These are phyloP conservation scores for Nephrotoma guestfalica DNA, from an alignment of 2,888 invertebrate genomes.

Conservation along the genomic window DNA sequence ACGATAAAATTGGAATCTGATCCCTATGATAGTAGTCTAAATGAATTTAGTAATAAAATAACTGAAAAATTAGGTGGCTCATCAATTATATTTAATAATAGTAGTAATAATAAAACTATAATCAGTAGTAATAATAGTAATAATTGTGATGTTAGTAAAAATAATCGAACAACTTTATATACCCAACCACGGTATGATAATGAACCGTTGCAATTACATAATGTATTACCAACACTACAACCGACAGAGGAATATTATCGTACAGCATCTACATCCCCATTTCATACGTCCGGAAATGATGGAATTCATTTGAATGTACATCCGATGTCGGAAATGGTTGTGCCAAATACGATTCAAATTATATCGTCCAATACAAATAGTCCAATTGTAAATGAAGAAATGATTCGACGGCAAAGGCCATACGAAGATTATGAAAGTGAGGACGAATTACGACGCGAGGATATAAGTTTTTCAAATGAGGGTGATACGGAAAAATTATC, in stretches of 20 bases:
- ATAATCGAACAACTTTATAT: constrained; percentile 16
- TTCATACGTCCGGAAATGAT: constrained; percentile 28
- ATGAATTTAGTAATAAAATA: neutral
- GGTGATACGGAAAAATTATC: constrained; percentile 56
- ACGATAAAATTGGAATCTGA: neutral
- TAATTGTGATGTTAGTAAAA: constrained; percentile 5
- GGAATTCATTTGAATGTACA: constrained; percentile 7
- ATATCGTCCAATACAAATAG: constrained; percentile 18
- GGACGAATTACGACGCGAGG: constrained; percentile 74
- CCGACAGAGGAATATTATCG: constrained; percentile 37
- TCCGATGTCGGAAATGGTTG: constrained; percentile 8
- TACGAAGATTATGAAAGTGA: constrained; percentile 80
- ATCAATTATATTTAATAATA: neutral
- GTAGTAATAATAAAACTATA: constrained; percentile 15
- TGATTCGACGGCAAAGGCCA: constrained; percentile 36
- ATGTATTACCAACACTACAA: constrained; percentile 27
- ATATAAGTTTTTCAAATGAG: constrained; percentile 69
- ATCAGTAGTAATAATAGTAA: constrained; percentile 15
- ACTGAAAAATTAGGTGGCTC: neutral
- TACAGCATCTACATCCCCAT: constrained; percentile 44
- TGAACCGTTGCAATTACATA: constrained; percentile 24
- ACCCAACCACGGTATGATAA: constrained; percentile 10
- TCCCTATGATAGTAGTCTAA: neutral
- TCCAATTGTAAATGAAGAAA: constrained; percentile 24
- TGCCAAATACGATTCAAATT: constrained; percentile 23